These are phyloP conservation scores for Dipodomys spectabilis DNA, from an alignment of 2,113 vertebrate genomes.

Conservation along the genomic window DNA sequence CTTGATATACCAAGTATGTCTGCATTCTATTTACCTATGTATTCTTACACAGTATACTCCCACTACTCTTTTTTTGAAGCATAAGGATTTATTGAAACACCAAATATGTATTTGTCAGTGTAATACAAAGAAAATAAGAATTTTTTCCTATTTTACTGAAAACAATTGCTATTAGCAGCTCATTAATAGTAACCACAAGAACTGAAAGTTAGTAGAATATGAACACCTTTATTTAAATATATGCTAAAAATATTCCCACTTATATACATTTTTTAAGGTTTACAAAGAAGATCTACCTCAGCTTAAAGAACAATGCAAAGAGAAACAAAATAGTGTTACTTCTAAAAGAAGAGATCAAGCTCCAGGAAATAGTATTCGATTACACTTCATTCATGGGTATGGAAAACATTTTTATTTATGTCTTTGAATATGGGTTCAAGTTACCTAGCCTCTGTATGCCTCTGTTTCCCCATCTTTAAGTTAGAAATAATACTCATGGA, in stretches of 20 bases:
- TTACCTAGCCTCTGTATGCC: not conserved
- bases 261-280: conserved; percentile 89
- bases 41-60: conserved; percentile 23
- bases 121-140: conserved; percentile 6
- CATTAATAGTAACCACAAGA: not conserved
- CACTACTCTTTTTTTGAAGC: conserved; percentile 23
- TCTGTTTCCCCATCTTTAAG: conserved; percentile 62
- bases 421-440: conserved; percentile 47
- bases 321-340: conserved; percentile 92
- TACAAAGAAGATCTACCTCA: conserved; percentile 99
- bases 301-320: conserved; percentile 98
- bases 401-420: conserved; percentile 71
- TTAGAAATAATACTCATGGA: not conserved
- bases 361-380: conserved; percentile 93
- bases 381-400: conserved; percentile 99
- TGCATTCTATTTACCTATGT: not conserved
- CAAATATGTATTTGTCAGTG: conserved; percentile 15
- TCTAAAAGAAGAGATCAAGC: conserved; percentile 94
- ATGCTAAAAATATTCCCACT: conserved; percentile 40
- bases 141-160: conserved; percentile 10
- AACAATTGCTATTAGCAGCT: conserved; percentile 20
- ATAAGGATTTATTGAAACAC: not conserved
- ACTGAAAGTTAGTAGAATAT: conserved; percentile 14
- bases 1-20: conserved; percentile 5
- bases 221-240: conserved; percentile 14